Evolutionary conservation across 1,140 invertebrate species (phyloP).

Genomic region (Chironomus striatipennis): DNA sequence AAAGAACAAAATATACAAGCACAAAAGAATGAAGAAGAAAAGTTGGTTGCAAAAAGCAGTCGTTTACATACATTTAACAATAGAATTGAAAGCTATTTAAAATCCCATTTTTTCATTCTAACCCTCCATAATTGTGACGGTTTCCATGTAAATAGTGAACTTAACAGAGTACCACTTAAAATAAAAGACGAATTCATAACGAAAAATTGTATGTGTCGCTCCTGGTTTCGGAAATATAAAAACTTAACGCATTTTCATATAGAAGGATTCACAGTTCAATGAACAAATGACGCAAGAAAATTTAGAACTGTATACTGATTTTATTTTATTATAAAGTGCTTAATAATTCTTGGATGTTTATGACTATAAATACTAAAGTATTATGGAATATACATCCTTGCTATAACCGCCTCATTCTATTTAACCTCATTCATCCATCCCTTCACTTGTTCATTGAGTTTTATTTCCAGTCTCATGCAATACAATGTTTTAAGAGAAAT

Average conservation of each 20-base stretch:
- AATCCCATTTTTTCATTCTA: no score
- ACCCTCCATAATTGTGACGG: no score
- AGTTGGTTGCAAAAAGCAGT: not conserved
- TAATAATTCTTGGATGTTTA: not conserved
- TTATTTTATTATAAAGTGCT: not conserved
- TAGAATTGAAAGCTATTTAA: not conserved
- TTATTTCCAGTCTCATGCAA: no score
- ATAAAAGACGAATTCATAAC: no score
- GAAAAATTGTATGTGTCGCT: no score
- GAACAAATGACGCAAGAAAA: no score
- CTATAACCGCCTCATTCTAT: not conserved
- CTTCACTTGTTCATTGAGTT: not conserved
- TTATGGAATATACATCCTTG: not conserved
- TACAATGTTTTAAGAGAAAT: not conserved
- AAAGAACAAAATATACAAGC: not conserved
- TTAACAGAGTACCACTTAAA: no score
- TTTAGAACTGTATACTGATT: no score
- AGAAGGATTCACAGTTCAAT: no score
- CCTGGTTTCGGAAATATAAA: no score
- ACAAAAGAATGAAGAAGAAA: not conserved
- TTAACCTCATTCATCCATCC: not conserved
- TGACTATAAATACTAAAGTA: not conserved
- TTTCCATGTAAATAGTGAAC: no score
- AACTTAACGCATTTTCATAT: no score
- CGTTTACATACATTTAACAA: not conserved